Conservation (phyloP, 2,797 vertebrate genomes). For the Echiichthys vipera region DNA sequence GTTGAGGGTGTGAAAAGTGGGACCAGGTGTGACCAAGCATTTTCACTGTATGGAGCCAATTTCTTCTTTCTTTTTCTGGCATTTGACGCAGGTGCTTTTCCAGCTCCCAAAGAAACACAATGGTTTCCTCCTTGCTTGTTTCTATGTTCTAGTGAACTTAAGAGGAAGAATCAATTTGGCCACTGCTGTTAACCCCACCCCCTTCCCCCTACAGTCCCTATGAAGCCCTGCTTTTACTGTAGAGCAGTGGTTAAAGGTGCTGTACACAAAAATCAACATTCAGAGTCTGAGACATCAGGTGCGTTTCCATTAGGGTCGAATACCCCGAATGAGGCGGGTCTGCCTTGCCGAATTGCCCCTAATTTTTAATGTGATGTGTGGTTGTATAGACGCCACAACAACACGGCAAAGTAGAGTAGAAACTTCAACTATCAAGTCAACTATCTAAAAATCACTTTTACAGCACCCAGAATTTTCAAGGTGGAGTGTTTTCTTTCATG, state of each 20-base stretch:
- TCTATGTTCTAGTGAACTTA: not conserved
- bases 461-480: too few relatives aligned
- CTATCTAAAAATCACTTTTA: too few relatives aligned
- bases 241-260: not conserved
- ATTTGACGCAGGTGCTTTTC: not conserved
- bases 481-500: too few relatives aligned
- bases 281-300: too few relatives aligned
- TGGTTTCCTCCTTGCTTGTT: not conserved
- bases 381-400: too few relatives aligned
- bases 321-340: too few relatives aligned
- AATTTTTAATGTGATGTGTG: too few relatives aligned
- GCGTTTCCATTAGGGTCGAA: too few relatives aligned
- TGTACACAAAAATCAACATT: too few relatives aligned
- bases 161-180: conserved; percentile 22
- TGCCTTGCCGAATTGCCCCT: too few relatives aligned
- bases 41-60: conserved; percentile 44
- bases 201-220: not conserved
- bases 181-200: conserved; percentile 9
- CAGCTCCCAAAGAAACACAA: not conserved
- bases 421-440: too few relatives aligned
- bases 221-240: not conserved
- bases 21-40: conserved; percentile 49
- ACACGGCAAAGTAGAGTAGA: too few relatives aligned
- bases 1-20: conserved; percentile 22
- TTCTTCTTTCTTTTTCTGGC: conserved; percentile 9